Evolutionary conservation across 2,888 invertebrate species (phyloP).

Genomic region (Callyntrura sp.): DNA sequence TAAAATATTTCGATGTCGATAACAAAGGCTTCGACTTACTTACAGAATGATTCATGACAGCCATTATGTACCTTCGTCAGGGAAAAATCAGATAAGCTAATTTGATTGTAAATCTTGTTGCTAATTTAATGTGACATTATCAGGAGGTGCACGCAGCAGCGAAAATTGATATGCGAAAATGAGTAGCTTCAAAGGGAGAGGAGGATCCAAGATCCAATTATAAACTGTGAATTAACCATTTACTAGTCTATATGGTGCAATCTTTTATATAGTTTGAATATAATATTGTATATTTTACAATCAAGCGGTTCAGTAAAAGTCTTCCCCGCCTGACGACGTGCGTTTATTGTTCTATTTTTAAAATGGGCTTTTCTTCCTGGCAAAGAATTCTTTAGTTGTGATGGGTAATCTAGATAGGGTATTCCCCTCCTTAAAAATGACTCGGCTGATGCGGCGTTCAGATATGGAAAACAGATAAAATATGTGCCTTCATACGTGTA

Average conservation of each 20-base stretch:
- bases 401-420: constrained; percentile 41
- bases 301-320: background rate
- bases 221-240: background rate
- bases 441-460: background rate
- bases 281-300: background rate
- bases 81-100: constrained; percentile 41
- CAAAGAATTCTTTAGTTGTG: background rate
- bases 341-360: constrained; percentile 22
- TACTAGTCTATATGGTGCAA: background rate
- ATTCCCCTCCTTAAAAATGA: constrained; percentile 22
- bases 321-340: background rate
- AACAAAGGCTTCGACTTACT: background rate
- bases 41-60: constrained; percentile 38
- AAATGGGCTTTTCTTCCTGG: constrained; percentile 29
- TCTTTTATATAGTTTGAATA: background rate
- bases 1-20: too few relatives aligned
- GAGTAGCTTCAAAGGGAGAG: background rate
- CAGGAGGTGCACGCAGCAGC: constrained; percentile 6
- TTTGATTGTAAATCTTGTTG: constrained; percentile 43
- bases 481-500: background rate
- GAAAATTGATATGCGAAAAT: background rate
- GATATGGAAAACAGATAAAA: background rate
- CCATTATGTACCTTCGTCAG: background rate
- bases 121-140: constrained; percentile 40
- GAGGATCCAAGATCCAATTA: constrained; percentile 42